These are phyloP conservation scores for Columbina picui DNA, from an alignment of 2,113 vertebrate species.

Conservation along the genomic window DNA sequence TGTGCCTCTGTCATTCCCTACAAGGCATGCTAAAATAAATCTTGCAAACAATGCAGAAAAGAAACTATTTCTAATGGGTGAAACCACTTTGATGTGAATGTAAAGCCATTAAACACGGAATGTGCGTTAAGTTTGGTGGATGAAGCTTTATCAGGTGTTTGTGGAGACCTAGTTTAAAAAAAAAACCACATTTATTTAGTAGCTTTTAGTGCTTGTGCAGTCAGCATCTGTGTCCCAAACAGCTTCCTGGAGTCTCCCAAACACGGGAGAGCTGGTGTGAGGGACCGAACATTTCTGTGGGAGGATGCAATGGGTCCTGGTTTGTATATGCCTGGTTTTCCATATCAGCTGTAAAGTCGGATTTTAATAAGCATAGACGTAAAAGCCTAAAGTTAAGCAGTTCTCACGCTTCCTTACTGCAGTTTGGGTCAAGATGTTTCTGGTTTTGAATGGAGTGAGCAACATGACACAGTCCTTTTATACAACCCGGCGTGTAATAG, in stretches of 20 bases:
- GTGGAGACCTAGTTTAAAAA: not conserved
- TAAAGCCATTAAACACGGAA: slow-evolving; percentile 55
- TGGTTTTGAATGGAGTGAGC: not conserved
- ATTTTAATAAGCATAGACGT: not conserved
- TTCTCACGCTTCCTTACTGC: not conserved
- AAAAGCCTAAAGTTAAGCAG: not conserved
- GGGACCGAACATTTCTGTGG: not conserved
- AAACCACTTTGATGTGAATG: slow-evolving; percentile 47
- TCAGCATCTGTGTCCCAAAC: not conserved
- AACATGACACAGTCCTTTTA: not conserved
- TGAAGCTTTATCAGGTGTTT: slow-evolving; percentile 35
- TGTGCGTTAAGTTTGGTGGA: not conserved
- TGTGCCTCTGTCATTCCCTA: slow-evolving; percentile 64
- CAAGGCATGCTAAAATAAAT: slow-evolving; percentile 63
- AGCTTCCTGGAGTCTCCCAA: not conserved
- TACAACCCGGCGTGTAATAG: not conserved
- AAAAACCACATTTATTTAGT: not conserved
- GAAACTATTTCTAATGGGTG: slow-evolving; percentile 23
- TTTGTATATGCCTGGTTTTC: not conserved
- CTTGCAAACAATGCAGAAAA: slow-evolving; percentile 46
- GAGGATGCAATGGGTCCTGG: not conserved
- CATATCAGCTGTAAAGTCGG: not conserved
- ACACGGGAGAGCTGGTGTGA: not conserved
- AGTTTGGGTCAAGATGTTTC: not conserved
- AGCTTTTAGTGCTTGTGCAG: not conserved